phyloP scores from a whole-genome alignment of 2,797 vertebrate genomes.

The Cichlasoma orientale region DNA sequence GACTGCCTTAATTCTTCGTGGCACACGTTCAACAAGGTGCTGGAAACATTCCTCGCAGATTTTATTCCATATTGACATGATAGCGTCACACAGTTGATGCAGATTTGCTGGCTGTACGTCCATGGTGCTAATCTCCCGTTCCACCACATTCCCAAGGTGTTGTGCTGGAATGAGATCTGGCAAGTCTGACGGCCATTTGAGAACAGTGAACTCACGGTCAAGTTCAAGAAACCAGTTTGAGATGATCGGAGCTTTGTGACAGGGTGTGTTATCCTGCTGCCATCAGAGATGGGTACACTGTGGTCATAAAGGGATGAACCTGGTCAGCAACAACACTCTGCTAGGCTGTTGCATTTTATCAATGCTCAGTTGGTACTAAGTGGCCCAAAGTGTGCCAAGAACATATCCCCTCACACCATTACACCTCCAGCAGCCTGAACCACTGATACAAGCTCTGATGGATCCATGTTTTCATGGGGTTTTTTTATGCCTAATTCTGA shows the following conservation, averaged over 20 bases:
- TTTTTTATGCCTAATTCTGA: not conserved
- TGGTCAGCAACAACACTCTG: too few species aligned
- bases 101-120: not conserved
- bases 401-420: too few species aligned
- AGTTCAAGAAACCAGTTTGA: not conserved
- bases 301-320: too few species aligned
- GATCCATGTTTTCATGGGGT: not conserved
- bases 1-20: not conserved
- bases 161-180: not conserved
- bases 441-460: too few species aligned
- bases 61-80: not conserved
- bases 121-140: not conserved
- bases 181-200: not conserved
- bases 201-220: not conserved
- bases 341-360: too few species aligned
- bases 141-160: not conserved
- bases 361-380: too few species aligned
- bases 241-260: not conserved
- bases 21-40: not conserved
- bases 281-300: not conserved
- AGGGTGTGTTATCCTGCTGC: not conserved
- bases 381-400: too few species aligned
- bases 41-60: not conserved
- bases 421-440: too few species aligned
- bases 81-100: not conserved